Base-by-base conservation (phyloP, 2,888 invertebrate species). In the Drosophila demipolita region DNA sequence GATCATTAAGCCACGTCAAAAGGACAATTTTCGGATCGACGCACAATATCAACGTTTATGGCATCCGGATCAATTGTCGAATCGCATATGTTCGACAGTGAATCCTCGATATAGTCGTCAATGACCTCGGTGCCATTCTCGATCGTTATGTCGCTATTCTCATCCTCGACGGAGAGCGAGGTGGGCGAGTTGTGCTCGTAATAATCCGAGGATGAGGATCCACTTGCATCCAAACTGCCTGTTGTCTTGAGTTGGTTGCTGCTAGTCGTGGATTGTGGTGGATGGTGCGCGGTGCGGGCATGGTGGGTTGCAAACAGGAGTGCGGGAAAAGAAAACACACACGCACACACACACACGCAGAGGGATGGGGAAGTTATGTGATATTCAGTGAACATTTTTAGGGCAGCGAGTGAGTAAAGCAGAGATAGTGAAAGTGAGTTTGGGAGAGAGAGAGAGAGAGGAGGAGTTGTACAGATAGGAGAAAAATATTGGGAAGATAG, bases 101-200 rank as follows among this genome's bases (percentile, higher is more conserved):
- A 90, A 33, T 92, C 93, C 65, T 92, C 93, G 53, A 91, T 92
- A 71, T 91, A 92, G 59, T 92, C 92, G 35, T 91, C 92, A 32
- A 89, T 91, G 33, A 91, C 91, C 72, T 91, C 91, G 62, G 87
- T 89, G 59, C 91, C 91, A 69, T 92, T 92, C 65, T 92, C 93
- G 53, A 91, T 84, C 17, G 91, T 91, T 64, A 92, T 91, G 69
- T 93, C 93, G 82, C 93, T 93, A 53, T 93, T 93, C 78, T 93
- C 93, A 73, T 93, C 93, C 67, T 93, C 93, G 26, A 93, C 91
- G 7, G 93, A 93, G 11, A 93, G 75, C 17, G 93, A 93, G 61
- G 91, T 92, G 81, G 91, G 90, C 42, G 91, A 90, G 61, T 78
- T 84, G 40, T 82, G 80, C 55, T 90, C 91, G 29, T 83, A 91